Evolutionary conservation across 2,797 vertebrate species (phyloP), one percentile per base, ranked within the genome.

Genomic region (Channallabes apus): DNA sequence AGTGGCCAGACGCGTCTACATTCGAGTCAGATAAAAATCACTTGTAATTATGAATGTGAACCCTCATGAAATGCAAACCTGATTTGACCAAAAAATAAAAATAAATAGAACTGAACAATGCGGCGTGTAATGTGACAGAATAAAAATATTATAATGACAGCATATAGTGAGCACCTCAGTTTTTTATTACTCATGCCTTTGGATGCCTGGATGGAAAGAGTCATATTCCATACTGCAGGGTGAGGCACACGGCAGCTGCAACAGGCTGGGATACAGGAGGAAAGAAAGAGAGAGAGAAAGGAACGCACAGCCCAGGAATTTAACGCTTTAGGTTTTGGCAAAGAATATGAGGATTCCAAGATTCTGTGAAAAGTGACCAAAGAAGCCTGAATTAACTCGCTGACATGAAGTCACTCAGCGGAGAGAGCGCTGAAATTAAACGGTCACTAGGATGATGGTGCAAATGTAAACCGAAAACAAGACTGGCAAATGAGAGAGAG

Each of bases 171-270:
- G 41, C 14, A 8, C 14, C 6, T 3, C 24, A 3, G 24, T 51
- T 27, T 0, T 51, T 27, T 7, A 58, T 20, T 58, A 3, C 73
- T 76, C 29, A 58, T 17, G 54, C 54, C 18, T 77, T 77, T 22
- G 29, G 58, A 59, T 77, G 54, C 54, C 51, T 77, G 22, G 18
- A 77, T 59, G 75, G 51, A 76, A 76, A 32, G 73, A 76, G 27
- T 7, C 27, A 20, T 76, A 56, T 56, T 32, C 8, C 17, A 7
- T 35, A 59, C 75, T 22, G 71, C 20, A 73, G 41, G 41, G 71
- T 73, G 71, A 73, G 71, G 41, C 71, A 54, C 17, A 17, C 24
- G 27, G 71, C 71, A 73, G 71, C 71, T 73, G 71, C 24, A 6
- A 24, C 46, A 75, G 46, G 1, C 72, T 58, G 73, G 20, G 18